Conservation (phyloP, 1,140 invertebrate genomes). For the Leptopilina clavipes region DNA sequence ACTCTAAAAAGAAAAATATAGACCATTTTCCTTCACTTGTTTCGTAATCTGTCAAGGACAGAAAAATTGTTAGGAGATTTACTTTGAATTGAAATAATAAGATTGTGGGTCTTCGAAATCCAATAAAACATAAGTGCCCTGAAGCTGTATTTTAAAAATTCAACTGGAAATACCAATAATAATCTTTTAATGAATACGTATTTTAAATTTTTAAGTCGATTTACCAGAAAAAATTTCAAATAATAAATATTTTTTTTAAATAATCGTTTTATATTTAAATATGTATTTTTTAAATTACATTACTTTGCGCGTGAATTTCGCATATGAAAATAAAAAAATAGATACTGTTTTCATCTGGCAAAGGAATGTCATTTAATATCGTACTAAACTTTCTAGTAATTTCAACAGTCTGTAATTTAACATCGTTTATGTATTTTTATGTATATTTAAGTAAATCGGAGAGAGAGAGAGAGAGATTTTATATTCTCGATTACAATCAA, state of each 20-base stretch:
- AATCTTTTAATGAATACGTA: not conserved
- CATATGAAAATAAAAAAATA: too few relatives aligned
- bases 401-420: constrained; percentile 10
- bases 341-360: not conserved
- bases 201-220: not conserved
- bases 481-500: not conserved
- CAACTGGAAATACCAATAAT: not conserved
- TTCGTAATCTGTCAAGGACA: constrained; percentile 32
- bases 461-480: too few relatives aligned
- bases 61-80: constrained; percentile 48
- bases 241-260: too few relatives aligned
- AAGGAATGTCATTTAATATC: not conserved
- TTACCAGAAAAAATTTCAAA: too few relatives aligned
- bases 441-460: too few relatives aligned
- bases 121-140: constrained; percentile 38
- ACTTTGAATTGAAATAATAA: constrained; percentile 33
- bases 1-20: not conserved
- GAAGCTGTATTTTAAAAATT: constrained; percentile 3
- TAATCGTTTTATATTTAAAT: too few relatives aligned
- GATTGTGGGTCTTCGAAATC: constrained; percentile 49
- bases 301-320: too few relatives aligned
- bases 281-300: too few relatives aligned
- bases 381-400: constrained; percentile 1
- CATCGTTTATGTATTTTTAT: not conserved
- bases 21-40: constrained; percentile 8